Conservation (phyloP, 2,888 invertebrate genomes). For the Rhamnusium bicolor region DNA sequence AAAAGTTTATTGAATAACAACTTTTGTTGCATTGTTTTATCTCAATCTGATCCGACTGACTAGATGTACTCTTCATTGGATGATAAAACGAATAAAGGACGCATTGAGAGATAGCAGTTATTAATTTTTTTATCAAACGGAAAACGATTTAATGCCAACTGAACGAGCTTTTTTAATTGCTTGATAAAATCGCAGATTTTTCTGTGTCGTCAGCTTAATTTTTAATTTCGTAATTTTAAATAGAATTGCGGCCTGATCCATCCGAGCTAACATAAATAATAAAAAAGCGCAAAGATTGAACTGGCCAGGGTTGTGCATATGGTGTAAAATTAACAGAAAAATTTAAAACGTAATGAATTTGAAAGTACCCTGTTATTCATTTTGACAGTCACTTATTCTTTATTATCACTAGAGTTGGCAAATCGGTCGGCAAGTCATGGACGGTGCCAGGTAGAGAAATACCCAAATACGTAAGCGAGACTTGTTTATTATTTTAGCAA, state of each 20-base stretch:
- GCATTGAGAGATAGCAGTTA: background rate
- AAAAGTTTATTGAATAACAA: slow-evolving; percentile 25
- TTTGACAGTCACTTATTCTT: no score
- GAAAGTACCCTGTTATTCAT: background rate
- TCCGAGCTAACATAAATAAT: background rate
- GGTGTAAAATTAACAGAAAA: background rate
- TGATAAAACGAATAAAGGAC: background rate
- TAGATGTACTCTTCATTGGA: background rate
- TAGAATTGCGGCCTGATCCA: background rate
- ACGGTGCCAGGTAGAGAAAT: no score
- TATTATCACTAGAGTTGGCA: no score
- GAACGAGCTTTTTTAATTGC: slow-evolving; percentile 22
- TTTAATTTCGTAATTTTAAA: slow-evolving; percentile 9
- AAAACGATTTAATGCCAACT: slow-evolving; percentile 9
- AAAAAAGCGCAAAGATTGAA: background rate
- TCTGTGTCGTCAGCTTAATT: slow-evolving; percentile 12
- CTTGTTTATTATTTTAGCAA: no score
- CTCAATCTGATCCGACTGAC: slow-evolving; percentile 4
- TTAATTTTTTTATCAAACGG: background rate
- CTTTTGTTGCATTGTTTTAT: slow-evolving; percentile 27
- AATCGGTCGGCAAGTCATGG: no score
- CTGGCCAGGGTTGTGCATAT: background rate
- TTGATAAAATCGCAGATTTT: slow-evolving; percentile 12
- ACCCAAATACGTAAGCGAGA: no score
- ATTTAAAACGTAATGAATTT: background rate